phyloP scores from a whole-genome alignment of 2,888 invertebrate genomes.

The Cylindroiulus punctatus region DNA sequence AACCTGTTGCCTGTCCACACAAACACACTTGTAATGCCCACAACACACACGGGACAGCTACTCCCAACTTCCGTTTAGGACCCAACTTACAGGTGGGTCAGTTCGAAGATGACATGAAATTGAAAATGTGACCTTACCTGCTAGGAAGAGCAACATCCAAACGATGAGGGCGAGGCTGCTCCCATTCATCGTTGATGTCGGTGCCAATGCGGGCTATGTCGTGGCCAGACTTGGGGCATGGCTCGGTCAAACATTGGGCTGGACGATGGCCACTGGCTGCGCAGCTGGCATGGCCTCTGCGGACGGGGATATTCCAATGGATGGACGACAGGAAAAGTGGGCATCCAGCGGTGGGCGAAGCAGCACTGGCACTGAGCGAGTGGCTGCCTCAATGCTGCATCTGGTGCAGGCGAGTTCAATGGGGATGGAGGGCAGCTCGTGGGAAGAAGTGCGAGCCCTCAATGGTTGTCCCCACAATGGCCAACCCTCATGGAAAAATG shows the following conservation, averaged over 20 bases:
- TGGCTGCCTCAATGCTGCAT: not conserved
- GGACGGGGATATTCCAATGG: constrained; percentile 9
- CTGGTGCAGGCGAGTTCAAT: not conserved
- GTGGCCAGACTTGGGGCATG: constrained; percentile 35
- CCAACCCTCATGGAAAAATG: no score
- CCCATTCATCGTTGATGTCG: constrained; percentile 54
- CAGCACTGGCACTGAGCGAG: not conserved
- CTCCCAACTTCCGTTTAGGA: no score
- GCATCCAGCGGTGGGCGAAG: not conserved
- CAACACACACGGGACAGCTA: no score
- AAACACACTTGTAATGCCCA: no score
- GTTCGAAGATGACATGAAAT: no score
- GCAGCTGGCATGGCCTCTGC: constrained; percentile 1
- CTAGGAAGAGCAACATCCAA: constrained; percentile 39
- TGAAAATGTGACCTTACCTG: constrained; percentile 30
- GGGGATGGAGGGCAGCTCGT: not conserved
- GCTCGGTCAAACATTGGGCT: constrained; percentile 5
- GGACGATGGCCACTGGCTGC: not conserved
- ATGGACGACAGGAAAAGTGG: not conserved
- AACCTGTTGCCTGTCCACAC: no score
- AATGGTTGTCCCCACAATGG: not conserved
- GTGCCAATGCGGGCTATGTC: constrained; percentile 43
- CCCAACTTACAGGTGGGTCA: no score
- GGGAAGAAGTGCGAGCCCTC: not conserved
- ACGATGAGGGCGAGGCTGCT: constrained; percentile 37